Evolutionary conservation across 2,797 vertebrate species (phyloP).

Genomic region (Nothura maculosa): DNA sequence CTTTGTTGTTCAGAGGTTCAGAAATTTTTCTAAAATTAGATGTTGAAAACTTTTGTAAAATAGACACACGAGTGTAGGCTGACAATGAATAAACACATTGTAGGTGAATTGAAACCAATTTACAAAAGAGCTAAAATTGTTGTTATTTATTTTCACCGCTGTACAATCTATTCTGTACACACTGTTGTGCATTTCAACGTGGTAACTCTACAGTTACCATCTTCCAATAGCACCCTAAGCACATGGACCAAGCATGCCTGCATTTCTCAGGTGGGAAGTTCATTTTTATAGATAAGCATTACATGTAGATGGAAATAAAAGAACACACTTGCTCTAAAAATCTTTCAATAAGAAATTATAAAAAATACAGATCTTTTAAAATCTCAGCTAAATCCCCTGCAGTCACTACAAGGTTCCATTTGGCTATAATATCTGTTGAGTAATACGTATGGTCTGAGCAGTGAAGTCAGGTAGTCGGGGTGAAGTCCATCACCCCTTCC

Average conservation of each 20-base stretch:
- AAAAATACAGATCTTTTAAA: not conserved
- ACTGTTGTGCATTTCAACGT: not conserved
- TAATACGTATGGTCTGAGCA: not conserved
- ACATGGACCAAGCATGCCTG: not conserved
- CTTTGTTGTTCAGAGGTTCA: not conserved
- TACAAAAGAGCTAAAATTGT: not conserved
- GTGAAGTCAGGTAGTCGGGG: too few species aligned
- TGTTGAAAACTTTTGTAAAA: not conserved
- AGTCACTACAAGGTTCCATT: rapidly evolving
- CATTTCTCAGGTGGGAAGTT: not conserved
- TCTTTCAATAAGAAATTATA: not conserved
- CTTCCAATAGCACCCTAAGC: not conserved
- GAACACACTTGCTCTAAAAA: not conserved
- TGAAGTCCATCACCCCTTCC: not conserved
- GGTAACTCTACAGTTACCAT: not conserved
- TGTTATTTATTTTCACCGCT: not conserved
- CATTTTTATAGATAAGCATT: not conserved
- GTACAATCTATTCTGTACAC: not conserved
- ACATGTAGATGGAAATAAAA: rapidly evolving
- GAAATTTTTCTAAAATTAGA: not conserved
- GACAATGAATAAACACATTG: not conserved
- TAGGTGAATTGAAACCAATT: not conserved
- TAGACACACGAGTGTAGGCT: not conserved
- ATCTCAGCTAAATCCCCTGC: not conserved
- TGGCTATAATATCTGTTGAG: not conserved